Percentiles rank a stretch among this genome's conserved stretches.
phyloP scores from a whole-genome alignment of 53 echinoderm and acorn worm species.

The Zoroaster sp. region DNA sequence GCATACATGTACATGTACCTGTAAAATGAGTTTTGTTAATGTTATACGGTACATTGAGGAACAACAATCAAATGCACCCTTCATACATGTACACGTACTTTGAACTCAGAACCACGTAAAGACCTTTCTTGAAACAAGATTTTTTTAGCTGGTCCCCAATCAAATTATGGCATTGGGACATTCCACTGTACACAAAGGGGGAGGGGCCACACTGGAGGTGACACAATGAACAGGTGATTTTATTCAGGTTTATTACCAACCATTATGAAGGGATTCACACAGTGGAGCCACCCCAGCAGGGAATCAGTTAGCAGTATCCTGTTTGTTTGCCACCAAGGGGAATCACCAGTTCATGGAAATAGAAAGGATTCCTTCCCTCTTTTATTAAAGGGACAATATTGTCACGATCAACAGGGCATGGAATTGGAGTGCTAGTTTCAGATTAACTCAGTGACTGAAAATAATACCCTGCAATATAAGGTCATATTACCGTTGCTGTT shows the following conservation, averaged over 20 bases:
- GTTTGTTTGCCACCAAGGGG: slow-evolving; percentile 18
- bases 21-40: too few relatives aligned
- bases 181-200: slow-evolving; percentile 16
- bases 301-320: slow-evolving; percentile 37
- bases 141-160: slow-evolving; percentile 34
- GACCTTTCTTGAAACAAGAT: neutral
- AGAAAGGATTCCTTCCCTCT: neutral
- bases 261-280: slow-evolving; percentile 51
- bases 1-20: too few relatives aligned
- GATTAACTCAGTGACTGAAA: too few relatives aligned
- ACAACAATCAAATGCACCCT: too few relatives aligned
- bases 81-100: neutral
- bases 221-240: slow-evolving; percentile 56
- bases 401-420: too few relatives aligned
- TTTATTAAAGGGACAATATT: too few relatives aligned
- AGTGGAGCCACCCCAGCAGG: slow-evolving; percentile 43
- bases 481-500: too few relatives aligned
- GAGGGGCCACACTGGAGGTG: slow-evolving; percentile 11
- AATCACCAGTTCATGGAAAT: neutral
- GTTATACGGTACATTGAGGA: too few relatives aligned
- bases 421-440: too few relatives aligned
- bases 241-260: slow-evolving; percentile 47
- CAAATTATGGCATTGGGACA: slow-evolving; percentile 12
- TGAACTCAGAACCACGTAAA: neutral
- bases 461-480: too few relatives aligned